Evolutionary conservation across 1,140 invertebrate species (phyloP).

Genomic region (Eciton burchellii): DNA sequence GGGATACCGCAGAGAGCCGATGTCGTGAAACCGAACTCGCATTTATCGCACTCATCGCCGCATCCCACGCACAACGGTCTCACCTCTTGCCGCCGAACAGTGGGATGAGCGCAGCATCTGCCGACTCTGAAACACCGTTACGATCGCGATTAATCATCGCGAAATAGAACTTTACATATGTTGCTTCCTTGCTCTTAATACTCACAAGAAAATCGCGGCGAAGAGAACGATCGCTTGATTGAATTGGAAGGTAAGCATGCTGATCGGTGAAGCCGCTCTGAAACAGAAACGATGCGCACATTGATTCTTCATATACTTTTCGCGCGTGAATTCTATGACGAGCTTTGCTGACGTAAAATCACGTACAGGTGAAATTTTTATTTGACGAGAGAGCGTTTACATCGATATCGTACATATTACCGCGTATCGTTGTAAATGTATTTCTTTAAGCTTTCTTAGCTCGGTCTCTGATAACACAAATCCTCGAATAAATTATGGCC

Average conservation of each 20-base stretch:
- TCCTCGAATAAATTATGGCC: too few relatives aligned
- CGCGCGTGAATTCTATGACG: background rate
- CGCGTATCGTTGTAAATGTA: background rate
- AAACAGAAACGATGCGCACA: slow-evolving; percentile 47
- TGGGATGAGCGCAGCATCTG: slow-evolving; percentile 65
- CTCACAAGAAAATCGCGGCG: slow-evolving; percentile 73
- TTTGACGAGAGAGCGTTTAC: background rate
- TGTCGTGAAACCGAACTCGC: slow-evolving; percentile 70
- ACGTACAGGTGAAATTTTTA: background rate
- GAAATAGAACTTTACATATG: background rate
- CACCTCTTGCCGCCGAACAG: slow-evolving; percentile 59
- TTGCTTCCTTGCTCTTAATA: slow-evolving; percentile 21
- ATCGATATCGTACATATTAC: background rate
- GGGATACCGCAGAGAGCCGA: slow-evolving; percentile 70
- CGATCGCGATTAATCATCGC: background rate
- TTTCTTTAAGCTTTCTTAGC: background rate
- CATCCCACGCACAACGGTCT: slow-evolving; percentile 70
- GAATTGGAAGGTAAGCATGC: slow-evolving; percentile 69
- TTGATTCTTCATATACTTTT: background rate
- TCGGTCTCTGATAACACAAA: too few relatives aligned
- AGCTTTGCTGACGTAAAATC: background rate
- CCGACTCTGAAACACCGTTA: slow-evolving; percentile 40
- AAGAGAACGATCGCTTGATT: slow-evolving; percentile 64
- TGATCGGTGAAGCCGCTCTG: slow-evolving; percentile 61
- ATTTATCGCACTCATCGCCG: slow-evolving; percentile 73